These are phyloP conservation scores for Chloroceryle inda DNA, from an alignment of 2,797 vertebrate genomes.

Conservation along the genomic window DNA sequence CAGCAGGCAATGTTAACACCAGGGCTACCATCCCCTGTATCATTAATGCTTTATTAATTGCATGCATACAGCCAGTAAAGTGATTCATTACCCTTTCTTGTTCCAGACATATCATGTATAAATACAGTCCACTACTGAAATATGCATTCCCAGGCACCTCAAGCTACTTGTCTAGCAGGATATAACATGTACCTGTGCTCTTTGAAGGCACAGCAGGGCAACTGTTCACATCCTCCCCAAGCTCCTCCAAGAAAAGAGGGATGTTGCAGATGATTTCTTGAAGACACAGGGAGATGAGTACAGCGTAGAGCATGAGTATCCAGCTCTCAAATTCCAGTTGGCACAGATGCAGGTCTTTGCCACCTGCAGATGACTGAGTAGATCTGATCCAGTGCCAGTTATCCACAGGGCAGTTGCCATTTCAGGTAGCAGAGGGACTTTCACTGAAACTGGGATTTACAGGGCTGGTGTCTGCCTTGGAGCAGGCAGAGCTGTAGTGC, in stretches of 20 bases:
- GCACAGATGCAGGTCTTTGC: not conserved
- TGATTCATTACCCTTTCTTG: not conserved
- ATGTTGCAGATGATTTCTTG: not conserved
- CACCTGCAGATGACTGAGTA: rapidly evolving
- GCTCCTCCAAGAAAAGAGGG: not conserved
- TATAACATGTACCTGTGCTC: rapidly evolving
- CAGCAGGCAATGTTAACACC: not conserved
- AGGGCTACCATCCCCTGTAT: not conserved
- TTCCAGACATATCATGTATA: not conserved
- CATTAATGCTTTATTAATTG: not conserved
- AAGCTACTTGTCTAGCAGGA: not conserved
- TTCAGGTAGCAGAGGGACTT: not conserved
- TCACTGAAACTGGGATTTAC: not conserved
- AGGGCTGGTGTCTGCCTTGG: not conserved
- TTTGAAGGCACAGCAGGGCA: not conserved
- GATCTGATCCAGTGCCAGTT: not conserved
- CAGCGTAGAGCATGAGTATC: rapidly evolving
- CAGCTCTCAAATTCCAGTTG: not conserved
- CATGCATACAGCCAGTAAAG: not conserved
- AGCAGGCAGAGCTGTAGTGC: not conserved
- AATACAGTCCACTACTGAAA: not conserved
- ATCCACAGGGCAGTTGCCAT: not conserved
- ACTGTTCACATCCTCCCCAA: rapidly evolving
- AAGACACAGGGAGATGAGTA: not conserved
- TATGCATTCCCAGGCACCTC: not conserved